Percentiles rank a stretch among this genome's conserved stretches.
Evolutionary conservation across 2,888 invertebrate genomes (phyloP).

Genomic region (Trachelus tabidus): DNA sequence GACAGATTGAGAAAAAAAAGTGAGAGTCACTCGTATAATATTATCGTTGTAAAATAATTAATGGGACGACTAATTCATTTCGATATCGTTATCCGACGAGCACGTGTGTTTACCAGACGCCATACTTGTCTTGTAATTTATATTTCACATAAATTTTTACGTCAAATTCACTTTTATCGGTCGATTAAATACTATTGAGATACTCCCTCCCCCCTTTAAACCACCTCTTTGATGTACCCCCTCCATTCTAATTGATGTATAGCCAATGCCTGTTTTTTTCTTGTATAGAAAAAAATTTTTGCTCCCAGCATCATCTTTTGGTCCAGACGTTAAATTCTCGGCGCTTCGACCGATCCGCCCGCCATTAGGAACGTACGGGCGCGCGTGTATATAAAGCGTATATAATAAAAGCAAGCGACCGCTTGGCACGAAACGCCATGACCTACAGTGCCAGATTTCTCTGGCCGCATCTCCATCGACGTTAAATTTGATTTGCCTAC

Average conservation of each 20-base stretch:
- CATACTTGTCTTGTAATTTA: no score
- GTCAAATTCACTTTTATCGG: not conserved
- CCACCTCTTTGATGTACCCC: no score
- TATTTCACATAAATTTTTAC: no score
- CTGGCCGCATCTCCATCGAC: slow-evolving; percentile 34
- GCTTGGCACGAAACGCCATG: slow-evolving; percentile 26
- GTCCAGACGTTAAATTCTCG: not conserved
- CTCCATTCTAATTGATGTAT: no score
- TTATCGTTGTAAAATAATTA: not conserved
- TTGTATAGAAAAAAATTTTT: no score
- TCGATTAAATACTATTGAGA: not conserved
- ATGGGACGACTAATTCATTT: no score
- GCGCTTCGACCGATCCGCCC: slow-evolving; percentile 1
- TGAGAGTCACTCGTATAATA: not conserved
- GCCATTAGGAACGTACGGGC: slow-evolving; percentile 8
- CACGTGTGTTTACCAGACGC: no score
- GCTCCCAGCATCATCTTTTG: no score
- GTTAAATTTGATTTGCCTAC: slow-evolving; percentile 45
- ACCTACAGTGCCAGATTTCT: slow-evolving; percentile 58
- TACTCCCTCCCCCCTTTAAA: not conserved
- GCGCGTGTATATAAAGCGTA: slow-evolving; percentile 5
- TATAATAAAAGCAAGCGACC: not conserved
- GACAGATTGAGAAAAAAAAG: no score
- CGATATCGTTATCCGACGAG: no score
- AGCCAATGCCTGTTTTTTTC: no score